phyloP scores from a whole-genome alignment of 2,113 vertebrate species.

The Diadophis punctatus region DNA sequence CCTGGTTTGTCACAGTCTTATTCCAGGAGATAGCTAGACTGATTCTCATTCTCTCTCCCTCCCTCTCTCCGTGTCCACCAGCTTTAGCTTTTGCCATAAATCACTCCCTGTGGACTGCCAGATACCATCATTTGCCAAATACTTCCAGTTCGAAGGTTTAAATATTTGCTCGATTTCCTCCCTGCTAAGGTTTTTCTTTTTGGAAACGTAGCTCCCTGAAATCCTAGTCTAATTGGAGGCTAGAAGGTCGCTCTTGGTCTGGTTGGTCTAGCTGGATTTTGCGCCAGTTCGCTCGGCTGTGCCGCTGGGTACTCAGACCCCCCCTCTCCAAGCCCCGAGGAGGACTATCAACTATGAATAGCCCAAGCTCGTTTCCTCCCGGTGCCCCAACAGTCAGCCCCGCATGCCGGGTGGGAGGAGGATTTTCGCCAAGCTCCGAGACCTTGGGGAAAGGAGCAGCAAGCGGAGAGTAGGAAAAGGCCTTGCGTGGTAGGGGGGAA shows the following conservation, averaged over 20 bases:
- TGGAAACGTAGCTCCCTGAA: neutral
- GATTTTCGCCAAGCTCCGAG: conserved; percentile 28
- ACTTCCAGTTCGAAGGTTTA: neutral
- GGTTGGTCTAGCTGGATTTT: neutral
- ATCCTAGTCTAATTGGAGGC: neutral
- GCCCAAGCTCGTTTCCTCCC: conserved; percentile 19
- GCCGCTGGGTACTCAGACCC: neutral
- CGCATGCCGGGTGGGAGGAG: conserved; percentile 24
- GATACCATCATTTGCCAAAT: neutral
- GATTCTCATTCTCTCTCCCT: neutral
- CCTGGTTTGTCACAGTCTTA: neutral
- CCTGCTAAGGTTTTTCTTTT: neutral
- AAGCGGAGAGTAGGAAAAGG: rapidly evolving
- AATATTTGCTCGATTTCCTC: neutral
- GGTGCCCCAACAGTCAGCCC: conserved; percentile 26
- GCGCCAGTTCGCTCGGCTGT: neutral
- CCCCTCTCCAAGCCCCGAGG: neutral
- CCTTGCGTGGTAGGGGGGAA: conserved; percentile 28
- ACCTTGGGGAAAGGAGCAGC: neutral
- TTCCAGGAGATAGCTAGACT: neutral
- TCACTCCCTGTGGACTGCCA: neutral
- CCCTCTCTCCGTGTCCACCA: neutral
- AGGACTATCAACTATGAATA: neutral
- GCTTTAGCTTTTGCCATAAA: neutral
- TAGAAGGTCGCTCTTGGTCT: neutral